Base-by-base conservation (phyloP, 2,113 vertebrate genomes). In the Grallaria varia region DNA sequence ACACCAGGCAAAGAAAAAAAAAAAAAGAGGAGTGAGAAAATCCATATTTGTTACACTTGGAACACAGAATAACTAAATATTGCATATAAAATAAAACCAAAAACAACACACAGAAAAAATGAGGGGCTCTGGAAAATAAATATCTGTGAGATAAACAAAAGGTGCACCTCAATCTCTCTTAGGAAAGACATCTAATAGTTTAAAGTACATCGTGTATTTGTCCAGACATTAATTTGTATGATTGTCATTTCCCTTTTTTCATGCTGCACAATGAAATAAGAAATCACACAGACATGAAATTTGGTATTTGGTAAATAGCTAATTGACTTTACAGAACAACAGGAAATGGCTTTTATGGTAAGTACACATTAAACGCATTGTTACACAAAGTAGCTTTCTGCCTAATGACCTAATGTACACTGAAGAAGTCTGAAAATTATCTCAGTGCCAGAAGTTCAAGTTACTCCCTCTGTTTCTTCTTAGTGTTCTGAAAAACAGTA, bases 271-370 rank as follows among this genome's bases (percentile, higher is more conserved):
- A 55, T 23, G 44, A 95, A 88, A 30, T 58, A 79, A 84, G 83
- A 85, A 86, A 59, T 77, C 4, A 17, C 59, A 88, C 3, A 5
- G 89, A 93, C 73, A 52, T 60, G 90, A 58, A 71, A 95, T 74
- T 52, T 56, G 23, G 78, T 82, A 82, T 87, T 94, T 95, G 87
- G 94, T 91, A 97, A 96, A 93, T 74, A 92, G 90, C 87, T 96
- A 97, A 97, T 89, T 94, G 90, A 64, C 71, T 91, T 96, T 91
- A 95, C 44, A 95, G 96, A 94, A 96, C 71, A 88, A 84, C 81
- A 97, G 97, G 97, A 97, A 97, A 97, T 69, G 40, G 95, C 95
- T 97, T 96, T 96, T 93, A 93, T 89, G 79, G 78, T 72, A 95
- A 97, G 92, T 72, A 95, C 87, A 91, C 92, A 97, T 84, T 90